Evolutionary conservation across 2,113 vertebrate species (phyloP).

Genomic region (Pao palembangensis): DNA sequence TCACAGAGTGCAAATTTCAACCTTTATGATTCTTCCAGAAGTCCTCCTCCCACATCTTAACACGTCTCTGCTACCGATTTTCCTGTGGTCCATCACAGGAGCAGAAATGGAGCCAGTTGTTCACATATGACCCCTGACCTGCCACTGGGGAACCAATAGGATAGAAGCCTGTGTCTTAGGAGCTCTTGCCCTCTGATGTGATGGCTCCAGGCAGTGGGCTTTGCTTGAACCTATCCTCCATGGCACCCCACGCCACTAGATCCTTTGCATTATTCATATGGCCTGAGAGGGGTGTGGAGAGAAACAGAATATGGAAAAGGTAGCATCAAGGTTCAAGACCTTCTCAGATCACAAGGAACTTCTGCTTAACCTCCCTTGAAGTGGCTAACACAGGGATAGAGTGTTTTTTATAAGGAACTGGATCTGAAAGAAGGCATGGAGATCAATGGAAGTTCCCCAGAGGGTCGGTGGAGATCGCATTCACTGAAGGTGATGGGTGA

Average conservation of each 20-base stretch:
- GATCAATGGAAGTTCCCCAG: constrained; percentile 72
- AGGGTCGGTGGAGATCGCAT: constrained; percentile 59
- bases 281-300: constrained; percentile 39
- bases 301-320: constrained; percentile 66
- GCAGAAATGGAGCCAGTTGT: constrained; percentile 62
- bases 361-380: constrained; percentile 77
- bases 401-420: constrained; percentile 57
- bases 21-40: constrained; percentile 67
- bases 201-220: constrained; percentile 76
- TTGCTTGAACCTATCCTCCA: constrained; percentile 68
- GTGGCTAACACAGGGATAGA: constrained; percentile 68
- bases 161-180: constrained; percentile 53
- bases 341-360: constrained; percentile 78
- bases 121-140: constrained; percentile 68
- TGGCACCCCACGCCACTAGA: constrained; percentile 70
- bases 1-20: constrained; percentile 63
- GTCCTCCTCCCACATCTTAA: constrained; percentile 65
- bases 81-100: constrained; percentile 63
- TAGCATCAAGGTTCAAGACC: constrained; percentile 71
- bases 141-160: constrained; percentile 59
- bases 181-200: constrained; percentile 72
- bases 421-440: constrained; percentile 65
- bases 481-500: constrained; percentile 61
- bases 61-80: constrained; percentile 49
- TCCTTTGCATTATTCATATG: constrained; percentile 74